Evolutionary conservation across 2,113 vertebrate genomes (phyloP), one percentile per base, ranked within the genome.

Genomic region (Talpa occidentalis): DNA sequence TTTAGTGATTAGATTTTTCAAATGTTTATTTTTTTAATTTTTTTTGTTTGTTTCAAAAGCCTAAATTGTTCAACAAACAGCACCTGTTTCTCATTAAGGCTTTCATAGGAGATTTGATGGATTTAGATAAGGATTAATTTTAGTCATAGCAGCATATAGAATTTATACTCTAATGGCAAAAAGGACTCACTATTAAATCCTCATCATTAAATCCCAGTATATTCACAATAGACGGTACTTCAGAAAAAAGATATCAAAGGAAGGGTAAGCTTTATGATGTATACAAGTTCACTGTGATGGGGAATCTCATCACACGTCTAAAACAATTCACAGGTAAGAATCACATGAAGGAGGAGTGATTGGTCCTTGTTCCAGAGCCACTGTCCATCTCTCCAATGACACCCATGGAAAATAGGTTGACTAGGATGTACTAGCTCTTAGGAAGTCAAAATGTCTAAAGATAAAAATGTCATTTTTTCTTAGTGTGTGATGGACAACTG

Each of bases 11-110:
- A 40, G 9, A 30, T 37, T 76, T 69, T 77, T 72, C n/a, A 40
- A 70, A 73, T 37, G 32, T 87, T 82, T 59, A 35, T 72, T 28
- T n/a, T 15, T 78, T 86, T 70, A n/a, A n/a, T 90, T 30, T 89
- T 78, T 14, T 90, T 93, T 89, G 60, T 54, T 86, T 9, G 5
- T 78, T 91, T 96, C 54, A 60, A 69, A 86, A 69, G 15, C 28
- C 30, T 47, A 12, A 69, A 54, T 35, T 81, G 11, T 59, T 88
- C 74, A 72, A 47, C n/a, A 78, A 83, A 52, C 30, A 66, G 35
- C 49, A 79, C n/a, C 56, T 88, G 37, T 90, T 85, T 73, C 44
- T 66, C 37, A 42, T 80, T 54, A 85, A 81, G n/a, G 19, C 8
- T 88, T 78, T 94, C 35, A 19, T 42, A 32, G 70, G 44, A 59